Percentiles rank a stretch among this genome's conserved stretches.
Evolutionary conservation across 2,888 invertebrate genomes (phyloP).

Genomic region (Acrocyrtus sp.): DNA sequence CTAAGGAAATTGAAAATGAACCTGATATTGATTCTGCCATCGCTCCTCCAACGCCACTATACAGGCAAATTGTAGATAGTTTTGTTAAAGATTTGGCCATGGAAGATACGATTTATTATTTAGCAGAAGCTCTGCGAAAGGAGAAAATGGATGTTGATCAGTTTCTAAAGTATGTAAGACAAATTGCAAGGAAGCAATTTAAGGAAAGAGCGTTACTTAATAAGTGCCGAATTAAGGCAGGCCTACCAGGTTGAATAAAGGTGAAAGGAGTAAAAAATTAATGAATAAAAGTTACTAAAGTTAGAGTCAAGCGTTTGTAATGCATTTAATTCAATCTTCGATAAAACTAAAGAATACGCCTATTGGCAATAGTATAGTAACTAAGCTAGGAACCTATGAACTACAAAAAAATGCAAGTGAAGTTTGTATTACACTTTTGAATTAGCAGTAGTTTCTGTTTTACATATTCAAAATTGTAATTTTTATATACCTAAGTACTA

Average conservation of each 20-base stretch:
- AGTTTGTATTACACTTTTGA: too few relatives aligned
- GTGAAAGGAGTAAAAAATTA: neutral
- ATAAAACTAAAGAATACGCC: too few relatives aligned
- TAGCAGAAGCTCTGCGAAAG: slow-evolving; percentile 93
- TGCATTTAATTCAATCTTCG: too few relatives aligned
- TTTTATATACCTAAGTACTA: too few relatives aligned
- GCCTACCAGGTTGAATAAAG: slow-evolving; percentile 67
- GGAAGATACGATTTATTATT: slow-evolving; percentile 98
- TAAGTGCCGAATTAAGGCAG: slow-evolving; percentile 95
- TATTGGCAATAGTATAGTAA: too few relatives aligned
- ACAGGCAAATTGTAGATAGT: slow-evolving; percentile 92
- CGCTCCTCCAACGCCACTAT: slow-evolving; percentile 93
- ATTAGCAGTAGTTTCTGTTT: too few relatives aligned
- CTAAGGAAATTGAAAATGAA: slow-evolving; percentile 88
- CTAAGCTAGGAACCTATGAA: too few relatives aligned
- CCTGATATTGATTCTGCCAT: slow-evolving; percentile 96
- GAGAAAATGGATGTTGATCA: slow-evolving; percentile 95
- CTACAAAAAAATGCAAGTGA: too few relatives aligned
- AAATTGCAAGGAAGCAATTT: slow-evolving; percentile 94
- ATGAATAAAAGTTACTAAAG: too few relatives aligned
- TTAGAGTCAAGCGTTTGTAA: too few relatives aligned
- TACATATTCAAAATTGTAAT: too few relatives aligned
- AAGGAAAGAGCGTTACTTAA: slow-evolving; percentile 95
- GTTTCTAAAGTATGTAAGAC: slow-evolving; percentile 95
- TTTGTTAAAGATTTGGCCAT: slow-evolving; percentile 98